Base-by-base conservation (phyloP, 2,888 invertebrate species). In the Trachelus tabidus region DNA sequence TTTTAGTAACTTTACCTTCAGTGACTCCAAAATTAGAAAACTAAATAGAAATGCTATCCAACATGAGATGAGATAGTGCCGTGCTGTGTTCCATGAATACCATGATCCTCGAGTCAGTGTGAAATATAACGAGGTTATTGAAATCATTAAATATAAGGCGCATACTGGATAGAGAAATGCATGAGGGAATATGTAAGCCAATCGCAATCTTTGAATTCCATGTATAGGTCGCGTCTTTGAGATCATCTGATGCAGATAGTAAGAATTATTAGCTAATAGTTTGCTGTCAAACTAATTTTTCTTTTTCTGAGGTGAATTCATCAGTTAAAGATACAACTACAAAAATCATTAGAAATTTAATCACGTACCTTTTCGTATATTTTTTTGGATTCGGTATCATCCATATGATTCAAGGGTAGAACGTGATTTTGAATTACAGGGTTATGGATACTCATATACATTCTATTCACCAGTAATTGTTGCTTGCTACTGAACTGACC, bases 21-120 rank as follows among this genome's bases (percentile, higher is more conserved):
- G 6, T 12, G 75, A 68, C 71, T 78, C 78, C 34, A 78, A 34
- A 34, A 76, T 23, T 4, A 31, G 40, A 30, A 78, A 78, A 73
- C 78, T 78, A 75, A 75, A 78, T 23, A 76, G 68, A 31, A 75
- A 31, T 76, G 75, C 75, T 35, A 68, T 35, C n/a, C 40, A 56
- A 37, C 75, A 56, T 75, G 78, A 75, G 12, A 78, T 75, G 12
- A 78, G 71, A 73, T 78, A 78, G 3, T 73, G 78, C 31, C 69
- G 37, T 75, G 75, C 78, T 23, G 71, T 78, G 37, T 40, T 15
- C 78, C 78, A 78, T 11, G 75, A n/a, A 31, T 78, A 78, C 30
- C 40, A 73, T 9, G 78, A 75, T 6, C 71, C 71, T 30, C 73
- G 73, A 34, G 75, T 75, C n/a, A 78, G 68, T n/a, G 73, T 73